Conservation (phyloP, 1,140 invertebrate species). For the Steinernema khuongi region DNA sequence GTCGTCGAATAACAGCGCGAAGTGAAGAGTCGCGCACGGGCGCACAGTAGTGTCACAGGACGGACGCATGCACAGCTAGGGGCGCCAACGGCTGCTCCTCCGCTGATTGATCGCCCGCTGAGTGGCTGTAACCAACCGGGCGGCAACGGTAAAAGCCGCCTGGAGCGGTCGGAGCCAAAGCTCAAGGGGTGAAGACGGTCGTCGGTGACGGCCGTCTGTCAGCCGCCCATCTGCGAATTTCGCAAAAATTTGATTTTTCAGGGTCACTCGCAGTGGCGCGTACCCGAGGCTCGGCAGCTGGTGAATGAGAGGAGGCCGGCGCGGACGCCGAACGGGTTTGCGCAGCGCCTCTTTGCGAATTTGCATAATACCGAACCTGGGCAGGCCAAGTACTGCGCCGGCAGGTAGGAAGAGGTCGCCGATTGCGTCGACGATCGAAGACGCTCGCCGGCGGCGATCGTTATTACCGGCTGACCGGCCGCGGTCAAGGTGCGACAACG, state of each 20-base stretch:
- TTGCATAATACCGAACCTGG: conserved; percentile 1
- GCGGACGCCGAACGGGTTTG: conserved; percentile 2
- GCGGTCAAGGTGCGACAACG: conserved; percentile 14
- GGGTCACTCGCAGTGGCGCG: conserved; percentile 1
- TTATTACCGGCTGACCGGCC: conserved; percentile 14
- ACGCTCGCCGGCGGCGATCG: background rate
- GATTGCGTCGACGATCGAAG: background rate
- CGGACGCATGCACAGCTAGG: background rate
- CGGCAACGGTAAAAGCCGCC: conserved; percentile 6
- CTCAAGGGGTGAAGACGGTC: background rate
- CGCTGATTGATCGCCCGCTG: background rate
- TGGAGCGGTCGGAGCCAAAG: background rate
- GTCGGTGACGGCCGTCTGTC: background rate
- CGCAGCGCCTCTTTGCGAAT: conserved; percentile 1
- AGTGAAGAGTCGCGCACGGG: background rate
- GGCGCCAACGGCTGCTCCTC: background rate
- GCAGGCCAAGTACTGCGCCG: background rate
- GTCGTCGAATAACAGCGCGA: background rate
- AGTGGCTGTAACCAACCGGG: conserved; percentile 1
- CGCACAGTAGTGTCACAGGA: background rate
- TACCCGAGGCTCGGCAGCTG: background rate
- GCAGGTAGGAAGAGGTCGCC: background rate
- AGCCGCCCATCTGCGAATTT: conserved; percentile 7
- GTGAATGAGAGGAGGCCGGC: conserved; percentile 2
- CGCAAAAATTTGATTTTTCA: conserved; percentile 13